Percentiles rank a stretch among this genome's conserved stretches.
Conservation (phyloP, 2,113 vertebrate genomes). For the Chionomys nivalis region DNA sequence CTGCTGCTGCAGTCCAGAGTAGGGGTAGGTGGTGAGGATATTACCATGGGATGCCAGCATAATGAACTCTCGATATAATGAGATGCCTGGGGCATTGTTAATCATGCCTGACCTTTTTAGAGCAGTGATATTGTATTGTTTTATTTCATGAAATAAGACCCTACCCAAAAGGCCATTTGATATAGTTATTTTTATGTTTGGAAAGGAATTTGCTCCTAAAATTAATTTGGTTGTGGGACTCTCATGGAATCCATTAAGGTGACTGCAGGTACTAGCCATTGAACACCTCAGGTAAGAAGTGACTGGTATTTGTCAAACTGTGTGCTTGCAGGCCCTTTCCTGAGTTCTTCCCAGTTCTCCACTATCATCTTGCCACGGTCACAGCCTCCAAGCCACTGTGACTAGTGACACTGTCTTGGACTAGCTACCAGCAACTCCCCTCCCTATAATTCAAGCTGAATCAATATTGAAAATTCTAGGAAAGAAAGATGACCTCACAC, state of each 20-base stretch:
- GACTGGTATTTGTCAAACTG: not conserved
- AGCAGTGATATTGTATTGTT: not conserved
- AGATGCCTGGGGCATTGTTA: slow-evolving; percentile 35
- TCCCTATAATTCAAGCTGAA: slow-evolving; percentile 21
- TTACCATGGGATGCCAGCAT: not conserved
- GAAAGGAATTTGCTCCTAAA: slow-evolving; percentile 34
- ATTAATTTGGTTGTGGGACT: slow-evolving; percentile 4
- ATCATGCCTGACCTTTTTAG: slow-evolving; percentile 61
- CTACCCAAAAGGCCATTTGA: not conserved
- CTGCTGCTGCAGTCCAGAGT: not conserved
- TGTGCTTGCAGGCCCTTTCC: not conserved
- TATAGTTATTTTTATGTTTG: slow-evolving; percentile 18
- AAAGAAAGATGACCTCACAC: not conserved
- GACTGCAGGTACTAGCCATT: not conserved
- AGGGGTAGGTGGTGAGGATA: too few species aligned
- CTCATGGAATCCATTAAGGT: not conserved
- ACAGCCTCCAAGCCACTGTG: not conserved
- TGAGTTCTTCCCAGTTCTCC: not conserved
- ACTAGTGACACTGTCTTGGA: not conserved
- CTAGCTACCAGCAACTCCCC: not conserved
- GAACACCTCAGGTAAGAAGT: not conserved
- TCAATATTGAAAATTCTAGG: not conserved
- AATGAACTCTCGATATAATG: slow-evolving; percentile 26
- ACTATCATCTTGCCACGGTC: not conserved
- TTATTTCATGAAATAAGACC: slow-evolving; percentile 22